These are phyloP conservation scores for Anhinga anhinga DNA, from an alignment of 2,113 vertebrate genomes.

Conservation along the genomic window DNA sequence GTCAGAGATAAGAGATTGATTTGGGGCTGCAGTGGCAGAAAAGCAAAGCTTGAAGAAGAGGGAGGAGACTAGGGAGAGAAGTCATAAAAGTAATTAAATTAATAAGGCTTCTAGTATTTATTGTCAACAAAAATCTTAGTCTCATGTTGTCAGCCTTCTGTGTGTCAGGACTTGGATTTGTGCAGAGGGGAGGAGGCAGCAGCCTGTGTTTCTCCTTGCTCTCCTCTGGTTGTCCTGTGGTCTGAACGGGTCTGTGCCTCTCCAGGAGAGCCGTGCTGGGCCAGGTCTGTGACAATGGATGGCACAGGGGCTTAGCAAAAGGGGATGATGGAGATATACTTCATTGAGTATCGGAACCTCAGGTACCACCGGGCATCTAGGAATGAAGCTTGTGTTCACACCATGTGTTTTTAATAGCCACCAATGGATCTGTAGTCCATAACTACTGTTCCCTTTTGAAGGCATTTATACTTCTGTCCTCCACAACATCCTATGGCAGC, in stretches of 20 bases:
- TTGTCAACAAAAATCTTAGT: neutral
- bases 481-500: neutral
- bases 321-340: neutral
- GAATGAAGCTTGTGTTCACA: neutral
- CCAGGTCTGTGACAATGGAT: neutral
- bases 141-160: neutral
- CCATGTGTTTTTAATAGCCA: neutral
- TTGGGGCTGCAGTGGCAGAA: neutral
- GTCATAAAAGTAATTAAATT: neutral
- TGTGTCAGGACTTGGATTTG: neutral
- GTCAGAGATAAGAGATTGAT: neutral
- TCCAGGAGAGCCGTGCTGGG: neutral
- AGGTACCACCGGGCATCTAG: neutral
- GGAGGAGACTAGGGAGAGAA: neutral
- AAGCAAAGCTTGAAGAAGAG: neutral
- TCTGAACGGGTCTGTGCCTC: neutral
- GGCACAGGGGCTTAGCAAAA: neutral
- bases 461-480: neutral
- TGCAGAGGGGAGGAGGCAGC: neutral
- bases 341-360: neutral
- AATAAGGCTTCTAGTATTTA: neutral
- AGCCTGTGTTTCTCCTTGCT: neutral
- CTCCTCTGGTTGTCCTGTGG: neutral
- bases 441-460: neutral
- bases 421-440: neutral